Evolutionary conservation across 2,113 vertebrate genomes (phyloP), one percentile per base, ranked within the genome.

Genomic region (Chiloscyllium plagiosum): DNA sequence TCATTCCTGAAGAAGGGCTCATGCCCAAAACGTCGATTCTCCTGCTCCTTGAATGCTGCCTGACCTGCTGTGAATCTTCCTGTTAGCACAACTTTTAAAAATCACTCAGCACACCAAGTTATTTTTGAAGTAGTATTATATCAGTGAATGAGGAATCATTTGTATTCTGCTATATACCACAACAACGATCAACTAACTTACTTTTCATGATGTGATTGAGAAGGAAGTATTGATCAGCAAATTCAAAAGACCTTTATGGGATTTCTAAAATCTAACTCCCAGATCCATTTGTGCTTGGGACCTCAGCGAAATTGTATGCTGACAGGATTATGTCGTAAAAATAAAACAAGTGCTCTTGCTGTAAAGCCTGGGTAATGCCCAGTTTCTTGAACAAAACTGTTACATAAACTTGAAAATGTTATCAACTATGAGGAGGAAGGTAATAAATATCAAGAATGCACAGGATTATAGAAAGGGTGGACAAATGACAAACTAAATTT

Each of bases 191-290:
- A 83, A 17, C 1, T 42, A 83, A 42, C 37, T 37, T 47, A 83
- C 37, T 83, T 42, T 42, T 83, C 19, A 0, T 42, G 80, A 5
- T 47, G 37, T 83, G 4, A 4, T 19, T 83, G 80, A 47, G 80
- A 47, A 83, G 17, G 80, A 17, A 47, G 89, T 72, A n/a, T 52
- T 96, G 96, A 96, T 95, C 96, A 96, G 86, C 69, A 65, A 97
- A 97, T 87, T 15, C 65, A 93, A 97, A 97, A 97, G 96, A 97
- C 97, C 90, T 96, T 96, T 86, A 97, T 97, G 96, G 97, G 80
- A 22, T 83, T 47, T 17, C 17, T 19, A 83, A 19, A 8, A 2
- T 61, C 56, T 61, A 61, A 61, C 12, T 61, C 56, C 56, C 0
- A 61, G 6, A n/a, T 37, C 78, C 17, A 83, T 83, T 97, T 7